A percentile compares a stretch with the other conserved stretches of the same genome.
phyloP scores from a whole-genome alignment of 2,888 invertebrate species.

The Eupeodes latifasciatus region DNA sequence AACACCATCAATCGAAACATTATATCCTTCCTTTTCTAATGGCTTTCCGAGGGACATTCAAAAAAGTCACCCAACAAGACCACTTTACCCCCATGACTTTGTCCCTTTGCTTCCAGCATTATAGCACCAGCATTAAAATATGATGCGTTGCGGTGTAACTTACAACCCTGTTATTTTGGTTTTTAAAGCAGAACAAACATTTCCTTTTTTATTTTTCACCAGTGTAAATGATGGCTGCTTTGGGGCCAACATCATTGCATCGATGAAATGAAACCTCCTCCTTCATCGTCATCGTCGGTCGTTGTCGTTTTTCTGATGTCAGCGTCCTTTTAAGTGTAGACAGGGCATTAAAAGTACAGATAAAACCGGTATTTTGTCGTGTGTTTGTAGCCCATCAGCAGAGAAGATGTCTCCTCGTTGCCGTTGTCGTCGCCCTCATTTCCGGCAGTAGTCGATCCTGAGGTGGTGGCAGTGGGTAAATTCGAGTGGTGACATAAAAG shows the following conservation, averaged over 20 bases:
- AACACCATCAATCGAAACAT: constrained; percentile 67
- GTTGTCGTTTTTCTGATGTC: constrained; percentile 44
- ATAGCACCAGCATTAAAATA: constrained; percentile 38
- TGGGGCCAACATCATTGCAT: constrained; percentile 44
- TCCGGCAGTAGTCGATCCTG: constrained; percentile 36
- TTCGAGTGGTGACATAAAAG: constrained; percentile 36
- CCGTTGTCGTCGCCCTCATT: constrained; percentile 49
- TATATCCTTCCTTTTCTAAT: constrained; percentile 44
- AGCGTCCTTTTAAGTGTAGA: constrained; percentile 68
- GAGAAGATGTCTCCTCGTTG: constrained; percentile 57
- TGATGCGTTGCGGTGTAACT: constrained; percentile 51
- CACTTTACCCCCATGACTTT: constrained; percentile 22
- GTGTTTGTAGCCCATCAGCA: constrained; percentile 71
- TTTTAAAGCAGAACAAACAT: constrained; percentile 4
- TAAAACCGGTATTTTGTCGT: constrained; percentile 74
- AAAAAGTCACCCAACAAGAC: background rate
- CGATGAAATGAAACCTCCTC: constrained; percentile 36
- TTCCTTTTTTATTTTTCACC: background rate
- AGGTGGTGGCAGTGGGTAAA: background rate
- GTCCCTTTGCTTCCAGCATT: background rate
- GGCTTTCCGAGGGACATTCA: constrained; percentile 70
- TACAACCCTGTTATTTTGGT: constrained; percentile 42
- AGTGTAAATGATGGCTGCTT: constrained; percentile 59
- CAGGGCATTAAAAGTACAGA: constrained; percentile 72
- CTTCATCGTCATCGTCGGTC: background rate